Evolutionary conservation across 2,797 vertebrate genomes (phyloP).

Genomic region (Dendrocincla fuliginosa): DNA sequence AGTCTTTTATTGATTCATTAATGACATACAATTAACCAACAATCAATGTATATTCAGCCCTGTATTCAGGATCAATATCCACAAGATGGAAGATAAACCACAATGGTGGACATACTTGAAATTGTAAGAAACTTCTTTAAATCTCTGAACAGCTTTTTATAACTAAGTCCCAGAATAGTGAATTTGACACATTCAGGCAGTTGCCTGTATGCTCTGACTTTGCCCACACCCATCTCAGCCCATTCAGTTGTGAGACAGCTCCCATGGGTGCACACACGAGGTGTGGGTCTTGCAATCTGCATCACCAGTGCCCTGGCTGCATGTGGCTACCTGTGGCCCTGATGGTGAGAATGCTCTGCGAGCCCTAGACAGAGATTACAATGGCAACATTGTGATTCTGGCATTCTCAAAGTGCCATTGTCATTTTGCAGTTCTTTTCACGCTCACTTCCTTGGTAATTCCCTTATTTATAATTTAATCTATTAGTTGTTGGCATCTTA

Average conservation of each 20-base stretch:
- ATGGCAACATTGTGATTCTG: fast-evolving
- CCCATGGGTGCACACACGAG: fast-evolving
- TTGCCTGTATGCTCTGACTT: not conserved
- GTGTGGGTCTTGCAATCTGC: not conserved
- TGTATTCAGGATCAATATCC: not conserved
- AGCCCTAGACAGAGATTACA: not conserved
- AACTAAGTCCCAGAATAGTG: not conserved
- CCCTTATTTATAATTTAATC: not conserved
- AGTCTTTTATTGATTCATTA: not conserved
- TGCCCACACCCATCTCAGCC: not conserved
- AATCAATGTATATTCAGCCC: not conserved
- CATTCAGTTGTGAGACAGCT: not conserved
- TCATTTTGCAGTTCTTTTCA: not conserved
- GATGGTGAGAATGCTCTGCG: fast-evolving
- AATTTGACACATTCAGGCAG: not conserved
- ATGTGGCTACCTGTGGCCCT: fast-evolving
- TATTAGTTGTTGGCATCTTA: not conserved
- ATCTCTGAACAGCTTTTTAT: not conserved
- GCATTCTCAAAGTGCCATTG: not conserved
- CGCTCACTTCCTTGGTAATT: not conserved
- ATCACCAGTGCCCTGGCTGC: fast-evolving
- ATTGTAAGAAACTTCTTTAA: not conserved
- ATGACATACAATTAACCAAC: not conserved
- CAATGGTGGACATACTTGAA: not conserved
- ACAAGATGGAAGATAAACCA: not conserved